A percentile compares a stretch with the other conserved stretches of the same genome.
Evolutionary conservation across 2,797 vertebrate species (phyloP).

Genomic region (Etheostoma nigrum): DNA sequence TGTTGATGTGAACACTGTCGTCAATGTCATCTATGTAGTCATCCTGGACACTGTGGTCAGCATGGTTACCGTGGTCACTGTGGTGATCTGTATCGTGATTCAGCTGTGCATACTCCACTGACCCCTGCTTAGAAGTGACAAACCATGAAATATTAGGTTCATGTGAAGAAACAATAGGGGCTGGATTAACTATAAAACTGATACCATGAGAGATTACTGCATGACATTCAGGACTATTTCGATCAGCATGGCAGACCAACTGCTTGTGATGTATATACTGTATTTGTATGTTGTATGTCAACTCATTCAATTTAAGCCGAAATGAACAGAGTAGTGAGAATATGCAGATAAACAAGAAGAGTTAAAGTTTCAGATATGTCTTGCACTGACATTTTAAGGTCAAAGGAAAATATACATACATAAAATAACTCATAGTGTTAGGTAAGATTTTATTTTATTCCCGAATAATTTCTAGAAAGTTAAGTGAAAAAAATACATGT

Average conservation of each 20-base stretch:
- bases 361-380: not conserved
- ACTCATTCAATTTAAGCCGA: not conserved
- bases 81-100: conserved; percentile 62
- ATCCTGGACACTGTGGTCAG: conserved; percentile 23
- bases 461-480: not conserved
- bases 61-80: conserved; percentile 29
- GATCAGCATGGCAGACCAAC: not conserved
- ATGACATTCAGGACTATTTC: not conserved
- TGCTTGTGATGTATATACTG: not conserved
- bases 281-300: too few species aligned
- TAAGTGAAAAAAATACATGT: not conserved
- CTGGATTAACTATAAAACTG: not conserved
- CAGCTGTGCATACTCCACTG: conserved; percentile 81
- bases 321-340: not conserved
- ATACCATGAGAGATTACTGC: not conserved
- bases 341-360: not conserved
- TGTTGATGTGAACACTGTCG: conserved; percentile 5
- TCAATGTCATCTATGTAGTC: conserved; percentile 33
- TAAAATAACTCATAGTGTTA: too few species aligned
- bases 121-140: conserved; percentile 58
- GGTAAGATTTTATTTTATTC: not conserved
- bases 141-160: not conserved
- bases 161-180: not conserved
- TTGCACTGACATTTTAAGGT: not conserved
- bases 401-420: not conserved